Conservation (phyloP, 2,797 vertebrate species). For the Ceyx erithaca region DNA sequence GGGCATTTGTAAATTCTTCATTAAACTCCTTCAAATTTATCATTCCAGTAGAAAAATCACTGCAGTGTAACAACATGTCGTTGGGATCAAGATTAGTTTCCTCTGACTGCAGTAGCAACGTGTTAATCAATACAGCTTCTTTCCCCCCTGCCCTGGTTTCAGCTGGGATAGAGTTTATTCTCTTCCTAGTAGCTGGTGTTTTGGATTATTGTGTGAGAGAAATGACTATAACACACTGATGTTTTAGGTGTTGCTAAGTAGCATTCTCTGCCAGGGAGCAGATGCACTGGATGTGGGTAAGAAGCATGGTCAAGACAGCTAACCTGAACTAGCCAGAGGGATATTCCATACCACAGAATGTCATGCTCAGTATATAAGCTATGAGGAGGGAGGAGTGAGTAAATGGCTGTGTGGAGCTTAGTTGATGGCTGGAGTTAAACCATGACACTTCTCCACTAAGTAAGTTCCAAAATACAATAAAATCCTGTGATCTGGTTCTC, state of each 20-base stretch:
- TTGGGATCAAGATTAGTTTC: background rate
- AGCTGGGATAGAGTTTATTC: background rate
- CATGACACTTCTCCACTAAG: background rate
- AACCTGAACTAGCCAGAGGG: background rate
- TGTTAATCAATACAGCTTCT: background rate
- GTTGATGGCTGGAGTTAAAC: background rate
- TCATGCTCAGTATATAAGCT: background rate
- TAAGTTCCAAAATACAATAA: background rate
- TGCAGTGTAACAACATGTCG: background rate
- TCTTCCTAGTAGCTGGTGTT: background rate
- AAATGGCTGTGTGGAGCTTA: too few relatives aligned
- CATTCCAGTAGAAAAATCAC: background rate
- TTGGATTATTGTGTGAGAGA: background rate
- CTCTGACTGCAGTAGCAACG: background rate
- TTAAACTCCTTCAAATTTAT: background rate
- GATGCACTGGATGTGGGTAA: too few relatives aligned
- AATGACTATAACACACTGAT: background rate
- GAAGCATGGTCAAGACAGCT: background rate
- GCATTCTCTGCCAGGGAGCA: background rate
- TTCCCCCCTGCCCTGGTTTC: background rate
- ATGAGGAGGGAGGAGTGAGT: background rate
- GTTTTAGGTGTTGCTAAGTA: background rate
- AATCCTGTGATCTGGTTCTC: background rate
- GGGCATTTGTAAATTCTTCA: background rate
- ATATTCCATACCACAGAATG: background rate